Evolutionary conservation across 2,888 invertebrate species (phyloP).

Genomic region (Drosophila macrospina): DNA sequence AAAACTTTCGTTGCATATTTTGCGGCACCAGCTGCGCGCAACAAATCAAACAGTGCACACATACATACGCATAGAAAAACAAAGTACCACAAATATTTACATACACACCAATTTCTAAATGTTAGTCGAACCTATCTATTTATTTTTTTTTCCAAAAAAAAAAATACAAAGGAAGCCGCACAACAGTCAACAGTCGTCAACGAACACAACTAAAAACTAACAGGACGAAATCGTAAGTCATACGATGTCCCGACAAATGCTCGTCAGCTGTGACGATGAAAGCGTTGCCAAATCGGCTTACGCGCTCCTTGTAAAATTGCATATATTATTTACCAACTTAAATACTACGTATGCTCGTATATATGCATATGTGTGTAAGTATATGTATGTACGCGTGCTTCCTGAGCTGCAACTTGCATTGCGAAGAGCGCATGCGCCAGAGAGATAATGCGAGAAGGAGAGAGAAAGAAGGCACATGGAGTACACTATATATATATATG

Average conservation of each 20-base stretch:
- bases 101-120: constrained; percentile 24
- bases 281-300: constrained; percentile 59
- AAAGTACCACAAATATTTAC: background rate
- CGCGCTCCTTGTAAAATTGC: constrained; percentile 37
- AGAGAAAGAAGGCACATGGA: background rate
- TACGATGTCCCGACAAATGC: constrained; percentile 33
- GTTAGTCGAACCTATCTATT: constrained; percentile 27
- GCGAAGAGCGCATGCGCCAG: constrained; percentile 43
- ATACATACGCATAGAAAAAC: background rate
- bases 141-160: constrained; percentile 11
- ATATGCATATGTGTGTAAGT: constrained; percentile 5
- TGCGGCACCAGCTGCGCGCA: constrained; percentile 43
- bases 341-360: constrained; percentile 30
- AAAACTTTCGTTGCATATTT: constrained; percentile 50
- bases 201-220: constrained; percentile 65
- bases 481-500: background rate
- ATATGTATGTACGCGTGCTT: constrained; percentile 3
- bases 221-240: constrained; percentile 53
- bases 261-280: constrained; percentile 52
- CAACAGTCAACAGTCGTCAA: constrained; percentile 50
- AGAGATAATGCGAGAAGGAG: background rate
- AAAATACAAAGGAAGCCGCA: constrained; percentile 28
- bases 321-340: constrained; percentile 54
- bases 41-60: constrained; percentile 26
- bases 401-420: constrained; percentile 41